Percentiles rank a stretch among this genome's conserved stretches.
Evolutionary conservation across 2,113 vertebrate genomes (phyloP).

Genomic region (Anarrhichthys ocellatus): DNA sequence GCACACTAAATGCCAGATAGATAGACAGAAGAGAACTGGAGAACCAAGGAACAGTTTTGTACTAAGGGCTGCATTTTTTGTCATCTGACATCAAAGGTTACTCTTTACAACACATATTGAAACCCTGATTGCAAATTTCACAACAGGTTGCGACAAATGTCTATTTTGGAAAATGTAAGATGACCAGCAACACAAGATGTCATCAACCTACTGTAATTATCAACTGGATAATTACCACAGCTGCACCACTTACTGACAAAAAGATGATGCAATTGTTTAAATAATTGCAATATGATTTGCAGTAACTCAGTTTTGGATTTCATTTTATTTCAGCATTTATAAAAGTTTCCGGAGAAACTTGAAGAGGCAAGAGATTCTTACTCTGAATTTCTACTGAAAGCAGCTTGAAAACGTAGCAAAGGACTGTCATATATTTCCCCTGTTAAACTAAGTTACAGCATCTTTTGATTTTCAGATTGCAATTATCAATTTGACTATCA

Average conservation of each 20-base stretch:
- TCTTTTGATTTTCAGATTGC: not conserved
- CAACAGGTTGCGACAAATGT: not conserved
- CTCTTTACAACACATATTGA: constrained; percentile 1
- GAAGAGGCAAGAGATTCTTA: not conserved
- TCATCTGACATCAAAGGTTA: constrained; percentile 56
- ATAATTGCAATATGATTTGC: constrained; percentile 18
- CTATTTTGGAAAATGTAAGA: constrained; percentile 3
- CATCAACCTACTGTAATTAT: constrained; percentile 23
- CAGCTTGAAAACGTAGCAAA: not conserved
- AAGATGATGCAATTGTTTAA: constrained; percentile 42
- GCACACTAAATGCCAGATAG: constrained; percentile 33
- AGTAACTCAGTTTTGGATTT: constrained; percentile 12
- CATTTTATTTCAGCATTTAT: constrained; percentile 12
- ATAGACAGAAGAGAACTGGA: constrained; percentile 8
- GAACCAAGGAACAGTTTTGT: constrained; percentile 34
- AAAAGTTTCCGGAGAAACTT: not conserved
- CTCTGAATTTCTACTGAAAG: not conserved
- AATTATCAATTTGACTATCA: not conserved
- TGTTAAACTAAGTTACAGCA: not conserved
- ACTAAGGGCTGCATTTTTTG: constrained; percentile 29
- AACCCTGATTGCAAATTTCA: constrained; percentile 20
- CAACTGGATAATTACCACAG: constrained; percentile 3
- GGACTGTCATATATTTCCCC: no score
- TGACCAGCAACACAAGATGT: constrained; percentile 1
- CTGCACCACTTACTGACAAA: constrained; percentile 21